Base-by-base conservation (phyloP, 2,113 vertebrate species). In the Neomonachus schauinslandi region DNA sequence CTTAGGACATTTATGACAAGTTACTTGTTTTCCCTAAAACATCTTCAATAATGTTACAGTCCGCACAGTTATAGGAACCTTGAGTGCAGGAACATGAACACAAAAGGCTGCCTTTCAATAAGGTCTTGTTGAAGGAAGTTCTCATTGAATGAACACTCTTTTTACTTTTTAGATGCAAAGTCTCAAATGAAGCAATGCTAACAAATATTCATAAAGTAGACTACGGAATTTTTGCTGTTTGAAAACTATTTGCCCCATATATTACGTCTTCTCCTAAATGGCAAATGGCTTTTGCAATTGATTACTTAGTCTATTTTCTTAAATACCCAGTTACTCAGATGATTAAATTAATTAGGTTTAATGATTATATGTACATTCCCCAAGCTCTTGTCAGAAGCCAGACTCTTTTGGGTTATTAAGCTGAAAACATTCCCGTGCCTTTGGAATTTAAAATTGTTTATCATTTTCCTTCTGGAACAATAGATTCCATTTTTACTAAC, bases 301-400 rank as follows among this genome's bases (percentile, higher is more conserved):
- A 97, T 97, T 93, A 76, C 31, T 93, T 90, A 33, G 65, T 96
- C 95, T 96, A 87, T 93, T 96, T 97, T 95, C 74, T 81, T 96
- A 97, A 96, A 97, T 88, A 67, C 77, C 76, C 61, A 39, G 81
- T 96, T 95, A 87, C 80, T 85, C 69, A 81, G 74, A 84, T 97
- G 96, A 97, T 93, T 91, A 93, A 74, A 80, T 91, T 82, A 97
- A 96, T 95, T 89, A 36, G 72, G 74, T 95, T 95, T 71, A 69
- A 79, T 97, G 84, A 76, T 36, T 19, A 51, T n/a, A 9, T 51
- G 36, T 46, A 36, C 7, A 51, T 81, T 94, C 51, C 65, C 57
- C 10, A 46, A 42, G 82, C 36, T 91, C 26, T 90, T 61, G 26
- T 92, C 76, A 88, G 59, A 90, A 92, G 46, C 3, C 24, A 53